These are phyloP conservation scores for Olivierus martensii DNA, from an alignment of 1,140 invertebrate genomes.

Conservation along the genomic window DNA sequence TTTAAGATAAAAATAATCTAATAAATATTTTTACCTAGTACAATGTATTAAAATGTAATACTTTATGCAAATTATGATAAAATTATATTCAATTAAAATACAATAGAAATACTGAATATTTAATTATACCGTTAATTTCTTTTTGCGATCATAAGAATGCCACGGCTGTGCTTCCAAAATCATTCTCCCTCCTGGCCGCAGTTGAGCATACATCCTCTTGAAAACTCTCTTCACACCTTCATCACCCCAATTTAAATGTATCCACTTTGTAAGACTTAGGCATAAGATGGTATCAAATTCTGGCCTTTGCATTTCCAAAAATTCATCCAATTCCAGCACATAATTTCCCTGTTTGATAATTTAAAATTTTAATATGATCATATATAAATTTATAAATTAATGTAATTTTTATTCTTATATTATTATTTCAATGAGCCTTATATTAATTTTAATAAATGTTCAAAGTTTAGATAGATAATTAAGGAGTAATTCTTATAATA, in stretches of 20 bases:
- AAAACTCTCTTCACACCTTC: conserved; percentile 86
- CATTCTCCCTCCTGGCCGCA: conserved; percentile 82
- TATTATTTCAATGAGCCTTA: too few relatives aligned
- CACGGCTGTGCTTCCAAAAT: conserved; percentile 89
- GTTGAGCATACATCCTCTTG: conserved; percentile 72
- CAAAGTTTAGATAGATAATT: not conserved
- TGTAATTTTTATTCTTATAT: too few relatives aligned
- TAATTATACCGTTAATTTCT: conserved; percentile 59
- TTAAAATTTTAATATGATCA: too few relatives aligned
- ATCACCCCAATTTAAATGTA: conserved; percentile 95
- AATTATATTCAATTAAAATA: too few relatives aligned
- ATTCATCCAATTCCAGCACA: conserved; percentile 68
- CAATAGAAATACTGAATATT: too few relatives aligned
- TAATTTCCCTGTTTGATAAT: conserved; percentile 68
- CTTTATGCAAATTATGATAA: too few relatives aligned
- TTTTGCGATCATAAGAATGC: conserved; percentile 78
- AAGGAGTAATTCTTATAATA: not conserved
- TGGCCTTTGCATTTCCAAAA: conserved; percentile 59
- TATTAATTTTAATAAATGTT: not conserved
- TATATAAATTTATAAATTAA: too few relatives aligned
- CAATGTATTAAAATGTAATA: too few relatives aligned
- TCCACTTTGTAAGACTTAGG: conserved; percentile 93
- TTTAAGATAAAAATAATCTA: too few relatives aligned
- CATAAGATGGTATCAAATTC: conserved; percentile 93
- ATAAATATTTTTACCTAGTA: too few relatives aligned